Base-by-base conservation (phyloP, 2,888 invertebrate species). In the Ferrisia virgata region DNA sequence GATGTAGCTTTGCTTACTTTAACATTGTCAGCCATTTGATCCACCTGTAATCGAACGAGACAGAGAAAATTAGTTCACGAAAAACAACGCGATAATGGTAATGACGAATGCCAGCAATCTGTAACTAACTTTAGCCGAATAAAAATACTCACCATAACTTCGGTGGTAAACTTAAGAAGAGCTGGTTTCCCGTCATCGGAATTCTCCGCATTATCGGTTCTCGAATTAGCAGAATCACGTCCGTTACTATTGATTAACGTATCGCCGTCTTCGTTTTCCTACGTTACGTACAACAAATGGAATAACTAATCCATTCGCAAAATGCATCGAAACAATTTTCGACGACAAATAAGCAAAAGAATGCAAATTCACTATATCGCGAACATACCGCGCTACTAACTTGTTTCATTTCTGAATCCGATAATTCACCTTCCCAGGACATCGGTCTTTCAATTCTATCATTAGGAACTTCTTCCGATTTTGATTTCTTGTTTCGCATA, bases 381-480 rank as follows among this genome's bases (percentile, higher is more conserved):
- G 11, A 53, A 18, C 39, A 39, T 53, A 18, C 18, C 18, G 53
- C 33, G 36, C 69, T 85, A 87, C 84, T 85, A 88, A 86, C 86
- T 89, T 89, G 85, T 81, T 86, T 89, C 89, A 90, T 89, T 88
- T 95, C 95, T n/a, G 94, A 92, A 88, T 96, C 96, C 1, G 96
- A 96, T 13, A 96, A 91, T 88, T 96, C 96, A 9, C 96, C 96
- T 89, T 96, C 96, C 96, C 96, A 96, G 8, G 96, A 96, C 96
- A 97, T 97, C 79, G 96, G 96, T 82, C 96, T 90, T 84, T 87
- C 86, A 85, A 87, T 85, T 13, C 87, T 86, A 82, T 87, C 88
- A 82, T 89, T 89, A 25, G 36, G 43, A 33, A 79, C 79, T 84
- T 90, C 90, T 84, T 90, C 90, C 9, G 92, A 91, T 4, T 91